A percentile compares a stretch with the other conserved stretches of the same genome.
phyloP scores from a whole-genome alignment of 2,113 vertebrate genomes.

The Terrapene triunguis region DNA sequence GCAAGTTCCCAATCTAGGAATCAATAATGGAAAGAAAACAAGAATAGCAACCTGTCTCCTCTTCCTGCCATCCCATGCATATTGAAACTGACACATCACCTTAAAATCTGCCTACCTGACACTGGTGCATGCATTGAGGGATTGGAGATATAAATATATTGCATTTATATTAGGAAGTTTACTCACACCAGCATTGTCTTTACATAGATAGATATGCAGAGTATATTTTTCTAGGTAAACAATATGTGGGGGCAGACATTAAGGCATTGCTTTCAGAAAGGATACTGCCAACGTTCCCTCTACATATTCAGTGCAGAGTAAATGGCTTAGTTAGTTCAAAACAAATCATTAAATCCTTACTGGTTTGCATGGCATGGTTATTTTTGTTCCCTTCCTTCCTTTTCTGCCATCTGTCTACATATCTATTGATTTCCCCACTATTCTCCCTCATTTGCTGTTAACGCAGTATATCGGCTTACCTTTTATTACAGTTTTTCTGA shows the following conservation, averaged over 20 bases:
- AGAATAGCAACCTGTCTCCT: not conserved
- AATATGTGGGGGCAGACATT: not conserved
- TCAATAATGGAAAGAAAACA: not conserved
- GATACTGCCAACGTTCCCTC: not conserved
- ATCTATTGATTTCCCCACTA: constrained; percentile 30
- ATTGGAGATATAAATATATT: not conserved
- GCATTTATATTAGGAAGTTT: not conserved
- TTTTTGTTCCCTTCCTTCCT: constrained; percentile 58
- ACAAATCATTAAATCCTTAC: constrained; percentile 51
- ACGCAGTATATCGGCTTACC: constrained; percentile 1
- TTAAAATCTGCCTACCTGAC: not conserved
- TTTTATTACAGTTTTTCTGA: constrained; percentile 1
- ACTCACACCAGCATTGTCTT: not conserved
- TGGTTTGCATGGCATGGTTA: constrained; percentile 31
- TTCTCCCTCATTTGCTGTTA: constrained; percentile 12
- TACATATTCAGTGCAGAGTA: not conserved
- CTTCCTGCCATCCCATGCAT: not conserved
- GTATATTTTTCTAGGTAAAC: not conserved
- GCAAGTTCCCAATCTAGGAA: not conserved
- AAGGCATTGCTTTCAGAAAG: not conserved
- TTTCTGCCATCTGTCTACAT: constrained; percentile 25
- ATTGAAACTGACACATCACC: not conserved
- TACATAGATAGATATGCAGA: fast-evolving
- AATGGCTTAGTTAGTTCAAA: constrained; percentile 45
- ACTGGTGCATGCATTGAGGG: fast-evolving